phyloP scores from a whole-genome alignment of 2,113 vertebrate genomes.

The Saccopteryx leptura region DNA sequence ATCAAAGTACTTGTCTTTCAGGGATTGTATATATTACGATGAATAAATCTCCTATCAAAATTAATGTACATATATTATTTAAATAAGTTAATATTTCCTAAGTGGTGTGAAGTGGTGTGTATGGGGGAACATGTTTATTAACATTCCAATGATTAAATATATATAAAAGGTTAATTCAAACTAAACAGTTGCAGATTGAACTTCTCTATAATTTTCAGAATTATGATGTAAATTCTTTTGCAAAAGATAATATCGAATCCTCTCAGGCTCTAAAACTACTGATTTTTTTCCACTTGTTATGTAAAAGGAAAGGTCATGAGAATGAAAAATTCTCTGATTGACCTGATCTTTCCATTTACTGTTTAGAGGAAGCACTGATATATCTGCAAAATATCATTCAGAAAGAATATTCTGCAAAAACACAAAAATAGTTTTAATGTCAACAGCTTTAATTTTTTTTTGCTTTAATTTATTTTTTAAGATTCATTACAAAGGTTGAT shows the following conservation, averaged over 20 bases:
- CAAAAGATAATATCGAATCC: background rate
- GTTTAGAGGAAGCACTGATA: background rate
- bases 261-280: background rate
- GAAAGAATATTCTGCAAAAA: slow-evolving; percentile 42
- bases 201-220: background rate
- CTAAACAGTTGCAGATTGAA: background rate
- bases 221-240: background rate
- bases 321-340: background rate
- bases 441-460: slow-evolving; percentile 53
- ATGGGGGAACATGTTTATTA: background rate
- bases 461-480: slow-evolving; percentile 66
- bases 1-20: background rate
- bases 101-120: background rate
- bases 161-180: background rate
- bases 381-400: background rate
- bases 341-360: background rate
- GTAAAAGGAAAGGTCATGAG: background rate
- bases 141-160: background rate
- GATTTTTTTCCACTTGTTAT: background rate
- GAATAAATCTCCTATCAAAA: background rate
- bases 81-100: background rate
- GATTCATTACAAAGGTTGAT: slow-evolving; percentile 58
- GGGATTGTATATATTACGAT: background rate
- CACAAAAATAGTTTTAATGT: slow-evolving; percentile 16
- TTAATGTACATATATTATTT: background rate